Evolutionary conservation across 1,140 invertebrate genomes (phyloP), one percentile per base, ranked within the genome.

Genomic region (Glossosoma conforme): DNA sequence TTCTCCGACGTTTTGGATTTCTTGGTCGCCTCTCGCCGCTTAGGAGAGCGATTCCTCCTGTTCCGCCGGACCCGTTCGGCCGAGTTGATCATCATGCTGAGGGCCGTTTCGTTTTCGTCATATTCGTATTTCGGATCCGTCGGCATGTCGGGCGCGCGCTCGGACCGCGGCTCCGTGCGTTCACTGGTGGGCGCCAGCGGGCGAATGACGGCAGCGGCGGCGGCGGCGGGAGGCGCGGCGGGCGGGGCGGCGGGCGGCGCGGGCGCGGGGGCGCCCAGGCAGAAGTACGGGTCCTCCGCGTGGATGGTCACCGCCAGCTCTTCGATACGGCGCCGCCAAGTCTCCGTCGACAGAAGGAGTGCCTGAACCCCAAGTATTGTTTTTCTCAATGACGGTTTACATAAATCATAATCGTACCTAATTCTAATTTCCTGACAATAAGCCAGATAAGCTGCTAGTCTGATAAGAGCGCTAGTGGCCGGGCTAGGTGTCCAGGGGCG

Each of bases 231-330:
- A 64, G 60, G 59, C 60, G 50, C 21, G 15, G 21, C 1, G 41
- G 25, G 21, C 21, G 17, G 15, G 18, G 13, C 51, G 21, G 15
- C 62, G 62, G 42, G 64, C 14, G 30, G 58, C 44, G 63, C 62
- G 42, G 61, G 54, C 60, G 54, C 53, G 65, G 41, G 57, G 64
- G 60, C 60, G 60, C 62, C 56, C 65, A 61, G 55, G 60, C 76
- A 72, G 77, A 77, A 83, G 79, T 84, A 79, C 60, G 86, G 85
- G 76, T 89, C 87, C 75, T 84, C 68, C 63, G 74, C 74, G 69
- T 81, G 81, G 73, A 87, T 84, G 63, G 80, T 75, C 67, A 77
- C 76, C 62, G 77, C 74, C 72, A 86, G 76, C 65, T 77, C 75
- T 74, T 79, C 79, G 73, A 81, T 82, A 68, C 79, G 79, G 69